A percentile compares a stretch with the other conserved stretches of the same genome.
Conservation (phyloP, 2,888 invertebrate species). For the Calliphora vomitoria region DNA sequence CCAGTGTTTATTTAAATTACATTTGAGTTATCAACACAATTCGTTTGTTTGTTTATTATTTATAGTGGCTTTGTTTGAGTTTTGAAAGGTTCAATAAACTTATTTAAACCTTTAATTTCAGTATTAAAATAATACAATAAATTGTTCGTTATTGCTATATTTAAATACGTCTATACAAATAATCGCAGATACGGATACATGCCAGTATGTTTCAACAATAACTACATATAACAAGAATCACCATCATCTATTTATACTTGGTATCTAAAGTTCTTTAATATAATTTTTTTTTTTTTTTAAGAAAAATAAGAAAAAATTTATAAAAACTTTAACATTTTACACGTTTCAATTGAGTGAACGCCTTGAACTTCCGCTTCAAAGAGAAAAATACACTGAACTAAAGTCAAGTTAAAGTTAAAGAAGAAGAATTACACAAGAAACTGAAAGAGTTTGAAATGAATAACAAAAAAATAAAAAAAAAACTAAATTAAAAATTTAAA, state of each 20-base stretch:
- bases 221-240: neutral
- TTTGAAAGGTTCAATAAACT: constrained; percentile 43
- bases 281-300: too few relatives aligned
- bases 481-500: constrained; percentile 27
- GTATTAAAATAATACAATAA: constrained; percentile 27
- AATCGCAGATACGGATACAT: neutral
- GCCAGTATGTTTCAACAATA: too few relatives aligned
- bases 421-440: constrained; percentile 25
- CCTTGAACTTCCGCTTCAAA: constrained; percentile 82
- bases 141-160: neutral
- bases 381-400: constrained; percentile 64
- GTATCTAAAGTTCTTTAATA: constrained; percentile 54
- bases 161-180: neutral
- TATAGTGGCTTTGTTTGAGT: neutral
- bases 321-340: constrained; percentile 77
- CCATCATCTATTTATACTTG: neutral
- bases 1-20: neutral
- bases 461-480: neutral
- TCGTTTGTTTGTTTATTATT: neutral
- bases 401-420: constrained; percentile 26
- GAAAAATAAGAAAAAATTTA: neutral
- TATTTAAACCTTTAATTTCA: constrained; percentile 12
- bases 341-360: constrained; percentile 83
- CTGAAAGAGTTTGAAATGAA: too few relatives aligned
- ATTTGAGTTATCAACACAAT: neutral